phyloP scores from a whole-genome alignment of 1,140 invertebrate genomes.

The Phocides pigmalion region DNA sequence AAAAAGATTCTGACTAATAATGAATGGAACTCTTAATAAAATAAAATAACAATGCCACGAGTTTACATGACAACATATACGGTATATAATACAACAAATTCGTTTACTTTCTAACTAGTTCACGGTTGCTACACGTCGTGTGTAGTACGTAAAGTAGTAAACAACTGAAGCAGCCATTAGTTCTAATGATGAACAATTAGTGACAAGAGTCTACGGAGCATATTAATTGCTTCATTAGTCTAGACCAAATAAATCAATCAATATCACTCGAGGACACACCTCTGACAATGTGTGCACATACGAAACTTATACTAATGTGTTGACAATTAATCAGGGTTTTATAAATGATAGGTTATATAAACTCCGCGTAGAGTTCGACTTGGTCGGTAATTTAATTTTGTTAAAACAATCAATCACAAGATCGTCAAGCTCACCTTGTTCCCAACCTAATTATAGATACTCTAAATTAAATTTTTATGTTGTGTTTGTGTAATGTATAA shows the following conservation, averaged over 20 bases:
- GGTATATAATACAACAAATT: too few species aligned
- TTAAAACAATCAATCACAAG: too few species aligned
- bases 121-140: background rate
- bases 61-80: too few species aligned
- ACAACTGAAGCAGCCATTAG: constrained; percentile 12
- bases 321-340: constrained; percentile 33
- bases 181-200: constrained; percentile 27
- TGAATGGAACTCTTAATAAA: too few species aligned
- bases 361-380: background rate
- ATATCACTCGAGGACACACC: constrained; percentile 29
- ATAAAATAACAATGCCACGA: too few species aligned
- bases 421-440: too few species aligned
- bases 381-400: background rate
- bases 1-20: too few species aligned
- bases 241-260: constrained; percentile 39
- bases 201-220: constrained; percentile 21
- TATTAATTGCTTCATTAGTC: constrained; percentile 36
- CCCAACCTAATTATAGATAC: too few species aligned
- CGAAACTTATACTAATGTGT: constrained; percentile 27
- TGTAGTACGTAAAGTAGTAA: background rate
- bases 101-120: background rate
- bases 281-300: constrained; percentile 13
- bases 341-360: background rate
- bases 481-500: too few species aligned
- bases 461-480: too few species aligned